Conservation (phyloP, 2,113 vertebrate genomes). For the Ammodytes dubius region DNA sequence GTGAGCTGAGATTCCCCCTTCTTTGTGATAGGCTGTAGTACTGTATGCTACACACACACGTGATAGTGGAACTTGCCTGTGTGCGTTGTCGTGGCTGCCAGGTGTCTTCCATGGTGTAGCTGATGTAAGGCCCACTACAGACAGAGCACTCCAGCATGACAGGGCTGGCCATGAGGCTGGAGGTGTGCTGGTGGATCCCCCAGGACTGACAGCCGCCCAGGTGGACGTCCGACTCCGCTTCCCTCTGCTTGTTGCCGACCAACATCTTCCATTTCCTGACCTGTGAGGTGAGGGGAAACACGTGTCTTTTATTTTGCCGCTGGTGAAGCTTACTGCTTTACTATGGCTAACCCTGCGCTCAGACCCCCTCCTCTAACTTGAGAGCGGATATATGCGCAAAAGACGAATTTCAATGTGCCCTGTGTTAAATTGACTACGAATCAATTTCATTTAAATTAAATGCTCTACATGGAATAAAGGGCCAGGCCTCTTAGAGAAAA, state of each 20-base stretch:
- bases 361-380: too few relatives aligned
- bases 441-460: too few relatives aligned
- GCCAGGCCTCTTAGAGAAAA: too few relatives aligned
- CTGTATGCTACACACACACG: not conserved
- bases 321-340: too few relatives aligned
- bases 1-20: not conserved
- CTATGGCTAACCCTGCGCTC: too few relatives aligned
- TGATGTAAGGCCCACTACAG: slow-evolving; percentile 85
- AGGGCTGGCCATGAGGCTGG: slow-evolving; percentile 76
- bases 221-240: slow-evolving; percentile 74
- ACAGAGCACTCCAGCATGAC: slow-evolving; percentile 86
- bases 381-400: too few relatives aligned
- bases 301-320: too few relatives aligned
- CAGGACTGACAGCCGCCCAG: slow-evolving; percentile 72
- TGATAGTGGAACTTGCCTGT: slow-evolving; percentile 69
- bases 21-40: not conserved
- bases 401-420: too few relatives aligned
- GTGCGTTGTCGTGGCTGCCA: slow-evolving; percentile 87
- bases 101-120: slow-evolving; percentile 82
- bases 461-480: too few relatives aligned
- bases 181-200: slow-evolving; percentile 61
- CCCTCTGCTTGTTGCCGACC: slow-evolving; percentile 81
- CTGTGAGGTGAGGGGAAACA: slow-evolving; percentile 49
- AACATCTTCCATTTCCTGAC: slow-evolving; percentile 87
- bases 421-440: too few relatives aligned